These are phyloP conservation scores for Drosophila formosana DNA, from an alignment of 2,888 invertebrate genomes.

Conservation along the genomic window DNA sequence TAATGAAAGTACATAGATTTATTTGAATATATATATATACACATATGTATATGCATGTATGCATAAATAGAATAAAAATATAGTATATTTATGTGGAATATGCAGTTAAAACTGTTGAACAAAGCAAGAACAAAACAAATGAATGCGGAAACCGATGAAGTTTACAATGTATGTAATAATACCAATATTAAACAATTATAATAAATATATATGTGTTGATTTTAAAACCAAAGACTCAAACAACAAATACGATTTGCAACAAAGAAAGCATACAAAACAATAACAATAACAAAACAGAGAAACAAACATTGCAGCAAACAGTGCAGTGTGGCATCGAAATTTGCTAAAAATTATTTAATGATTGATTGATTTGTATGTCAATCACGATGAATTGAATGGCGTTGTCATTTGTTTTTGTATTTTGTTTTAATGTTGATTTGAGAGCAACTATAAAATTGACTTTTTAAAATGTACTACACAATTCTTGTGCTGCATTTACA, in stretches of 20 bases:
- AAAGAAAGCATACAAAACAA: constrained; percentile 33
- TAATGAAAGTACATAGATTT: constrained; percentile 26
- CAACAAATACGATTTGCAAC: constrained; percentile 48
- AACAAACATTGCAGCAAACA: constrained; percentile 29
- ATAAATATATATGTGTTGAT: constrained; percentile 62
- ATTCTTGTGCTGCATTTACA: constrained; percentile 61
- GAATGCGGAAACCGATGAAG: constrained; percentile 42
- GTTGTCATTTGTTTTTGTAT: constrained; percentile 26
- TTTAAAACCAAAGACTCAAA: constrained; percentile 80
- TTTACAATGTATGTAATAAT: constrained; percentile 45
- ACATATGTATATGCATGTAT: constrained; percentile 16
- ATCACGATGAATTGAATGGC: constrained; percentile 12
- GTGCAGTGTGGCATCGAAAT: constrained; percentile 46
- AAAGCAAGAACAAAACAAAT: constrained; percentile 34
- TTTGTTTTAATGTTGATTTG: constrained; percentile 41
- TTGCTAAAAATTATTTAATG: constrained; percentile 43
- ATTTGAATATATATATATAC: constrained; percentile 24
- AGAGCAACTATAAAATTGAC: constrained; percentile 33
- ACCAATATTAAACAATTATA: constrained; percentile 50
- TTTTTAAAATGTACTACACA: constrained; percentile 42
- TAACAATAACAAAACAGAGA: constrained; percentile 35
- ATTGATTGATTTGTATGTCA: constrained; percentile 40
- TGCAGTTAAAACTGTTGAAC: constrained; percentile 42
- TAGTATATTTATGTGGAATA: constrained; percentile 44
- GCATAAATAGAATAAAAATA: constrained; percentile 38